Base-by-base conservation (phyloP, 2,113 vertebrate species). In the Python bivittatus region DNA sequence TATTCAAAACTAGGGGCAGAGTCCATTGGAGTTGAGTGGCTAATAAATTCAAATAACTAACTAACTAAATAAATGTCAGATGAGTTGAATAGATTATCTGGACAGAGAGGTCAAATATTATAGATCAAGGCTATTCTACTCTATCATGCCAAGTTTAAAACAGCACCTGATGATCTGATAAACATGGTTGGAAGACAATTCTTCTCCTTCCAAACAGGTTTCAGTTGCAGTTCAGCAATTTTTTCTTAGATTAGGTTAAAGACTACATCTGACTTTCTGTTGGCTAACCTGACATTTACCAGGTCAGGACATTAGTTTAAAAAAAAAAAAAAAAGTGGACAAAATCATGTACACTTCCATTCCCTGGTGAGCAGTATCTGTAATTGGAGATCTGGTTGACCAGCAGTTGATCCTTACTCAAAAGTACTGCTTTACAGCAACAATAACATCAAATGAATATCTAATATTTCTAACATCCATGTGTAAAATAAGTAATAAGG, bases 371-470 rank as follows among this genome's bases (percentile, higher is more conserved):
- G 91, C 89, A 94, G 90, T 88, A 61, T 84, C 92, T 48, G 64
- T 6, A 92, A 84, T 87, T 90, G 89, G 48, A 93, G 90, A 93
- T 94, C 20, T 89, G 38, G 22, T 86, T 95, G 94, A 93, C 94
- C 92, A 95, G 92, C 96, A 95, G 92, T 87, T 89, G 92, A 33
- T 0, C 0, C 29, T 94, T 79, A 68, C 90, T 94, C 87, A 91
- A 44, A 94, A 95, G 87, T 48, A 33, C 23, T 90, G 61, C 93
- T 95, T 96, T 93, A 95, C 60, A 94, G 90, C 68, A 95, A 1
- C 0, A 93, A 64, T 95, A 95, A 93, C 93, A 95, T 92, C 93
- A 96, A 94, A 96, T 96, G 88, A 97, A 96, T 97, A 96, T 95
- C 96, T 97, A 93, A 96, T 96, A 93, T 84, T 96, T 93, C 91